A percentile compares a stretch with the other conserved stretches of the same genome.
These are phyloP conservation scores for Hormaphis cornu DNA, from an alignment of 1,140 invertebrate genomes.

Conservation along the genomic window DNA sequence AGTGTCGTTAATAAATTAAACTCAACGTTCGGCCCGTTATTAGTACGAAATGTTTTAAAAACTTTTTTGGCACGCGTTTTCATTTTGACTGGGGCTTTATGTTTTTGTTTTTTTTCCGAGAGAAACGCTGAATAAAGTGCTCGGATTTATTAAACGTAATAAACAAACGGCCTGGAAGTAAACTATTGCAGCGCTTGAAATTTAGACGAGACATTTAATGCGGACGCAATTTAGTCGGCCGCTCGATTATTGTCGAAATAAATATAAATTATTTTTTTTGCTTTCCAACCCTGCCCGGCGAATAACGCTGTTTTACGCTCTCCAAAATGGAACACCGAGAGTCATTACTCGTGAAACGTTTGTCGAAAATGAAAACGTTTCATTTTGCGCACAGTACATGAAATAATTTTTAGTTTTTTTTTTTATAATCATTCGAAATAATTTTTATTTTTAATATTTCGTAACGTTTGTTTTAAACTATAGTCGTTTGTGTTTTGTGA, in stretches of 20 bases:
- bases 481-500: no score
- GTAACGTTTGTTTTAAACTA: no score
- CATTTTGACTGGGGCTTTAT: neutral
- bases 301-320: no score
- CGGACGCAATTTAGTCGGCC: neutral
- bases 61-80: conserved; percentile 7
- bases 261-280: neutral
- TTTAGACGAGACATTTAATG: neutral
- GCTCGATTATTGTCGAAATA: neutral
- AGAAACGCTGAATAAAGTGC: neutral
- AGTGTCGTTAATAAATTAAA: conserved; percentile 8
- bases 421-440: no score
- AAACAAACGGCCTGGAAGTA: neutral
- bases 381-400: no score
- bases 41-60: conserved; percentile 3
- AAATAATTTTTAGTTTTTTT: no score
- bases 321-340: no score
- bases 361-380: no score
- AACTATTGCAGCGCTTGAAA: neutral
- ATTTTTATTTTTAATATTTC: no score
- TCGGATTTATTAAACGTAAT: conserved; percentile 6
- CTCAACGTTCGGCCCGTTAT: neutral
- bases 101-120: no score
- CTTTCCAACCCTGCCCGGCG: no score
- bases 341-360: no score